Base-by-base conservation (phyloP, 2,113 vertebrate genomes). In the Melanocharis versteri region DNA sequence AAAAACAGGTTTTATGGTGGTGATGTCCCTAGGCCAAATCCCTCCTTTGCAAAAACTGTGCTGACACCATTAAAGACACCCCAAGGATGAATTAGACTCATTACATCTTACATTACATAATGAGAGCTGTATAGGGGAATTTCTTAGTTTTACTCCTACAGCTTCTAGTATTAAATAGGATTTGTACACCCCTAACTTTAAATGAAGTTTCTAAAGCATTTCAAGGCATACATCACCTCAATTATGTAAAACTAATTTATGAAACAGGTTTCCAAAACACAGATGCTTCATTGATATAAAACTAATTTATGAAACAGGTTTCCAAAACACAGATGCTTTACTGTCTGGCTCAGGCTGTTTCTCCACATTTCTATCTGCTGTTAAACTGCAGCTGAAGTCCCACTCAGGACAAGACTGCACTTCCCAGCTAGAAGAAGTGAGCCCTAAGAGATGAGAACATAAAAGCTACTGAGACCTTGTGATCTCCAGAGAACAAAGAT, bases 81-180 rank as follows among this genome's bases (percentile, higher is more conserved):
- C 80, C 44, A 89, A 91, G 92, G 93, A 96, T 60, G 31, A 93
- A 88, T 94, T 92, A 84, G 60, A 48, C 48, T 47, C 39, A 84
- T 93, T 92, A 85, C 87, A 71, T 90, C 54, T 87, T 93, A 62
- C 54, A 82, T 95, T 92, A 93, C 73, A 89, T 88, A 90, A 94
- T 81, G 64, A 87, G 56, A 92, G 31, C 40, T 33, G 45, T 78
- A 68, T 42, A 68, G 65, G 40, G 75, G 53, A 93, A 75, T 84
- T 92, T 83, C 79, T 83, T 93, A 5, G 22, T 75, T 77, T 75
- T 81, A 84, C 39, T 80, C 42, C 48, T 73, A 81, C 35, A 66
- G 50, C 17, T 68, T 81, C 83, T 87, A 79, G 35, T 51, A 28
- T 75, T 78, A 73, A 93, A 86, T 14, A 58, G 39, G 33, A 77